A percentile compares a stretch with the other conserved stretches of the same genome.
Conservation (phyloP, 2,888 invertebrate species). For the Periphyllus acericola region DNA sequence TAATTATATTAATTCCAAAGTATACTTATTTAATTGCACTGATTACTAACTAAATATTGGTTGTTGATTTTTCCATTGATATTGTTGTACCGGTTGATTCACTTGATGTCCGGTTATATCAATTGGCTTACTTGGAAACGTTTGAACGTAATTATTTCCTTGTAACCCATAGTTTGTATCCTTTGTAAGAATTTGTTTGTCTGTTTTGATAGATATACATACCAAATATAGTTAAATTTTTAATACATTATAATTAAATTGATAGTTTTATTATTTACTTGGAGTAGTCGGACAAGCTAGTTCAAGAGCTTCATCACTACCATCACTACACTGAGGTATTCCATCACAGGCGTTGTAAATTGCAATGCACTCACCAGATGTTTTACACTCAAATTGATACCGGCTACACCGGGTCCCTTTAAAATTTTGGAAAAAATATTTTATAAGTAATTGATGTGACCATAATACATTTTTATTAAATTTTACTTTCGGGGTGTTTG, state of each 20-base stretch:
- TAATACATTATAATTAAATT: background rate
- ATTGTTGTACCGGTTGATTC: conserved; percentile 44
- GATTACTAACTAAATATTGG: conserved; percentile 47
- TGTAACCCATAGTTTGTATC: conserved; percentile 45
- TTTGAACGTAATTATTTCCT: conserved; percentile 50
- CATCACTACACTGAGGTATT: conserved; percentile 90
- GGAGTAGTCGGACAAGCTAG: conserved; percentile 75
- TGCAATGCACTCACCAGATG: conserved; percentile 89
- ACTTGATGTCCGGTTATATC: conserved; percentile 39
- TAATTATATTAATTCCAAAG: background rate
- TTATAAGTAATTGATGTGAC: background rate
- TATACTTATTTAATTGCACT: background rate
- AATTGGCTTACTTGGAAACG: conserved; percentile 47
- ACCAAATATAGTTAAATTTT: background rate
- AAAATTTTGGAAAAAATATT: conserved; percentile 45
- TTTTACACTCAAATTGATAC: conserved; percentile 86
- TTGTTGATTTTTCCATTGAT: conserved; percentile 58
- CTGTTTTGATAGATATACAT: background rate
- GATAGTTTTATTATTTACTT: conserved; percentile 33
- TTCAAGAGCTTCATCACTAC: conserved; percentile 90
- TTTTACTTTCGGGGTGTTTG: conserved; percentile 50
- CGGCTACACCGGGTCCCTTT: conserved; percentile 76
- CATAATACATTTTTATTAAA: background rate
- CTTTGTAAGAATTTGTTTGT: conserved; percentile 39
- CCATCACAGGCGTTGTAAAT: conserved; percentile 96